These are phyloP conservation scores for Montipora foliosa DNA, from an alignment of 64 coral and sea anemone genomes.

Conservation along the genomic window DNA sequence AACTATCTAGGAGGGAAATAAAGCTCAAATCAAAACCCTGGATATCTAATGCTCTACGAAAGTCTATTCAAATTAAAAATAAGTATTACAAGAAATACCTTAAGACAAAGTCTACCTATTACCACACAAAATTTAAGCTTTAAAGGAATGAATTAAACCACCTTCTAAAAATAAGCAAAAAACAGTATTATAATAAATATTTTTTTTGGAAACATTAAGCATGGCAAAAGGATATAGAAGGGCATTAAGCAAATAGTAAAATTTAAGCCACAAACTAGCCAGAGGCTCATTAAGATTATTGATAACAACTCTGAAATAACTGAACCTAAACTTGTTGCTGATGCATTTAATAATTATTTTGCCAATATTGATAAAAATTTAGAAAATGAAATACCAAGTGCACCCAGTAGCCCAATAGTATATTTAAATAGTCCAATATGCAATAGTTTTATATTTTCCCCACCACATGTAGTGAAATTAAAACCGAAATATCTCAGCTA, in stretches of 20 bases:
- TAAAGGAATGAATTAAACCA: no score
- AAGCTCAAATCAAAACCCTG: background rate
- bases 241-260: background rate
- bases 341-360: background rate
- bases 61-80: background rate
- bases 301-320: background rate
- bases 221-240: no score
- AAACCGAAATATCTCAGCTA: background rate
- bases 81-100: background rate
- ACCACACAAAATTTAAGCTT: no score
- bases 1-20: no score
- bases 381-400: constrained; percentile 17
- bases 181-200: no score
- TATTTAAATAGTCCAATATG: constrained; percentile 35
- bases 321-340: constrained; percentile 13
- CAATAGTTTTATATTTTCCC: constrained; percentile 16
- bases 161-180: no score
- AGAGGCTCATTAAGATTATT: background rate
- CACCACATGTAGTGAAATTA: constrained; percentile 14
- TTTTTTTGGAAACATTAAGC: no score
- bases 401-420: background rate
- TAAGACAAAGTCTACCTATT: background rate
- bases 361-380: no score
- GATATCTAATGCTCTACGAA: background rate
- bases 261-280: background rate